Evolutionary conservation across 1,140 invertebrate species (phyloP).

Genomic region (Heterodera schachtii): DNA sequence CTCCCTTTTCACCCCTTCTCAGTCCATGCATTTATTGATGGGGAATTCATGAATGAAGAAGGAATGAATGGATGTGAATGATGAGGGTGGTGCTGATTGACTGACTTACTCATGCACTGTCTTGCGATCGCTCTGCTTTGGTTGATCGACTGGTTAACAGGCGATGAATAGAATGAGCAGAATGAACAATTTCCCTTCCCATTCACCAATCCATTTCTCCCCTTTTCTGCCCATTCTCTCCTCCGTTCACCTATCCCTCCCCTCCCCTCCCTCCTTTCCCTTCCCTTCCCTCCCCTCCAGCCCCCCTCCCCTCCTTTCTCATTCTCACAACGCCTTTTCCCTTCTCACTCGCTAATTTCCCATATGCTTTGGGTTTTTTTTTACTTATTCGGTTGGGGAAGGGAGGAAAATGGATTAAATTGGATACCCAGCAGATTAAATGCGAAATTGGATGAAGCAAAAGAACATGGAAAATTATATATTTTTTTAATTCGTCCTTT

Average conservation of each 20-base stretch:
- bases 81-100: conserved; percentile 18
- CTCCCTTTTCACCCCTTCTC: neutral
- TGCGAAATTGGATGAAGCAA: neutral
- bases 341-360: conserved; percentile 3
- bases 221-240: conserved; percentile 9
- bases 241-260: neutral
- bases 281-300: neutral
- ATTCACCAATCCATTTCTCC: conserved; percentile 6
- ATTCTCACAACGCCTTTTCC: neutral
- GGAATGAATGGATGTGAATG: neutral
- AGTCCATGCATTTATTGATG: neutral
- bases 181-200: neutral
- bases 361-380: conserved; percentile 6
- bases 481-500: neutral
- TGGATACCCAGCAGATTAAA: too few species aligned
- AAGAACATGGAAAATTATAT: neutral
- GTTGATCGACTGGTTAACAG: neutral
- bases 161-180: neutral
- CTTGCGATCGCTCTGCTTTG: neutral
- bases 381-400: neutral
- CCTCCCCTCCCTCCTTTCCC: neutral
- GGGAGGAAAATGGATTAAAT: too few species aligned
- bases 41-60: neutral
- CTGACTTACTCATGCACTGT: conserved; percentile 5
- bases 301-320: too few species aligned